These are phyloP conservation scores for Ectobius pallidus DNA, from an alignment of 2,888 invertebrate genomes.

Conservation along the genomic window DNA sequence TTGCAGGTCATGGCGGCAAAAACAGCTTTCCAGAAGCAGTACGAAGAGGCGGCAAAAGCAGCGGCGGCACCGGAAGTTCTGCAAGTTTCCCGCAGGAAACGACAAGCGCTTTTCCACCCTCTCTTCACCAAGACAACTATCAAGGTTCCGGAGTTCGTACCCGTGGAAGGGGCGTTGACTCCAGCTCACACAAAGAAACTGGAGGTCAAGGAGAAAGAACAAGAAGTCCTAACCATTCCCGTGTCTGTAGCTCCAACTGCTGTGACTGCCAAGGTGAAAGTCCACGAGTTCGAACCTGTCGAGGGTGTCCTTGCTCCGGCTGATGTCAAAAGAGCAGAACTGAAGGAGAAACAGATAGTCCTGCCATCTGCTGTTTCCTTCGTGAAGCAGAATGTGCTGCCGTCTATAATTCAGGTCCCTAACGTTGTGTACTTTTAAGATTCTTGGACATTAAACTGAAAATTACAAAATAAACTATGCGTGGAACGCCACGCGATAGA, in stretches of 20 bases:
- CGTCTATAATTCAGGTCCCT: not conserved
- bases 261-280: slow-evolving; percentile 43
- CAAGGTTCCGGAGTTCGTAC: slow-evolving; percentile 41
- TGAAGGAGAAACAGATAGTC: slow-evolving; percentile 34
- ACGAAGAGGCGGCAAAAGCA: slow-evolving; percentile 43
- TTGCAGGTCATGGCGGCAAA: slow-evolving; percentile 44
- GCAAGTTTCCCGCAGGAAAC: not conserved
- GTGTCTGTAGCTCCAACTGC: not conserved
- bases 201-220: slow-evolving; percentile 37
- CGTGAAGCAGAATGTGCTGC: not conserved
- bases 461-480: too few species aligned
- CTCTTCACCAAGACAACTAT: slow-evolving; percentile 44
- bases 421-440: not conserved
- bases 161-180: slow-evolving; percentile 39
- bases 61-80: slow-evolving; percentile 36
- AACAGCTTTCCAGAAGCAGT: slow-evolving; percentile 44
- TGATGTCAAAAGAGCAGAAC: slow-evolving; percentile 33
- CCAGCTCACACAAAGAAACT: slow-evolving; percentile 34
- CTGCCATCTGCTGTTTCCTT: not conserved
- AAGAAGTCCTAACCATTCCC: slow-evolving; percentile 6
- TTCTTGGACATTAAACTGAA: too few species aligned
- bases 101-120: slow-evolving; percentile 32
- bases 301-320: slow-evolving; percentile 22
- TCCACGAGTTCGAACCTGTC: slow-evolving; percentile 41
- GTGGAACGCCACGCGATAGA: too few species aligned